Evolutionary conservation across 2,888 invertebrate species (phyloP).

Genomic region (Deroplatys truncata): DNA sequence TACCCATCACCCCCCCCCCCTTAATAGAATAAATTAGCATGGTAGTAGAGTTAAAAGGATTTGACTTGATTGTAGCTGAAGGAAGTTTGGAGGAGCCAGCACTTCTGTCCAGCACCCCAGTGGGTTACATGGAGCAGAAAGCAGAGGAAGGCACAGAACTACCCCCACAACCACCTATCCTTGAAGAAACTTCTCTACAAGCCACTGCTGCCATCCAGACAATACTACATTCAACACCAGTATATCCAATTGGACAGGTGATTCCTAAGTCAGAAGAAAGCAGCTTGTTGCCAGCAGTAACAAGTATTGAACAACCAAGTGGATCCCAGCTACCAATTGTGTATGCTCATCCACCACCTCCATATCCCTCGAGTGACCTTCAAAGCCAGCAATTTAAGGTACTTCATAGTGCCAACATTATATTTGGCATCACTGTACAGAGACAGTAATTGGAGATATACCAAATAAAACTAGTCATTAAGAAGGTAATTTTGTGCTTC

Average conservation of each 20-base stretch:
- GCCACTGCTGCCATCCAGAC: neutral
- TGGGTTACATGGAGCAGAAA: neutral
- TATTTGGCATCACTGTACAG: too few relatives aligned
- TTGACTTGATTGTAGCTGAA: neutral
- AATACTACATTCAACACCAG: neutral
- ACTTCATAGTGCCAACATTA: neutral
- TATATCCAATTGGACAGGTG: neutral
- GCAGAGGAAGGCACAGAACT: neutral
- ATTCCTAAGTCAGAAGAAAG: slow-evolving; percentile 6
- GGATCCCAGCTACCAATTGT: neutral
- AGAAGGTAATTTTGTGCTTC: too few relatives aligned
- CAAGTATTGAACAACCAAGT: neutral
- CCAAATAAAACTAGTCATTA: too few relatives aligned
- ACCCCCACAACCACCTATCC: neutral
- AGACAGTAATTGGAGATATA: too few relatives aligned
- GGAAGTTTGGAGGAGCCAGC: neutral
- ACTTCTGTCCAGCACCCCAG: neutral
- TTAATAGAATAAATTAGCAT: too few relatives aligned
- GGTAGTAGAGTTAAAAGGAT: too few relatives aligned
- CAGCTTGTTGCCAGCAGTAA: neutral
- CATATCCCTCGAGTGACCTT: slow-evolving; percentile 2
- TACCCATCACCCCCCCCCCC: too few relatives aligned
- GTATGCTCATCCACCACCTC: slow-evolving; percentile 21
- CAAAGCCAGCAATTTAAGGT: slow-evolving; percentile 9
- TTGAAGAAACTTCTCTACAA: neutral